These are phyloP conservation scores for Lonchura striata DNA, from an alignment of 2,113 vertebrate species.

Conservation along the genomic window DNA sequence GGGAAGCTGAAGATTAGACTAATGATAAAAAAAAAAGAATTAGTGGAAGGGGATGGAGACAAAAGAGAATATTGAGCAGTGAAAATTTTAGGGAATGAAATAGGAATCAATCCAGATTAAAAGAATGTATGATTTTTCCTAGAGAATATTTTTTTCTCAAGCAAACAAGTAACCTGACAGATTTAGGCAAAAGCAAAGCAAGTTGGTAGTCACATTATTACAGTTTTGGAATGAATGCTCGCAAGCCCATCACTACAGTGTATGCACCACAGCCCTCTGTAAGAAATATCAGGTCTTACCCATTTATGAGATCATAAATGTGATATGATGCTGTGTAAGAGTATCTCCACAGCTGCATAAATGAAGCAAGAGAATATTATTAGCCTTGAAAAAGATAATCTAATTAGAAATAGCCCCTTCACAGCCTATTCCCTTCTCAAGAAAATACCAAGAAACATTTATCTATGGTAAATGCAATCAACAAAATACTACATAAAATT, in stretches of 20 bases:
- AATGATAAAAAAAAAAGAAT: not conserved
- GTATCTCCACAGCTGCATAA: conserved; percentile 90
- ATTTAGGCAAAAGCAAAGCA: conserved; percentile 25
- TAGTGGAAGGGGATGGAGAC: not conserved
- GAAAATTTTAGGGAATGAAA: not conserved
- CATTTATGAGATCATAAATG: conserved; percentile 81
- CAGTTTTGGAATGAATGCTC: not conserved
- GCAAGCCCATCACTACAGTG: not conserved
- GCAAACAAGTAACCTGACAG: not conserved
- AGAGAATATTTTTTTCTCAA: not conserved
- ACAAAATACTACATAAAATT: not conserved
- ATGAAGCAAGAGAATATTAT: conserved; percentile 7
- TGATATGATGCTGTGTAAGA: conserved; percentile 91
- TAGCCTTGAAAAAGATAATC: not conserved
- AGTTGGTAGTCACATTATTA: not conserved
- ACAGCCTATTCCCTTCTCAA: not conserved
- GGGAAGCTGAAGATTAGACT: not conserved
- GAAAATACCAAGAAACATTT: not conserved
- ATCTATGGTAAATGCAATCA: not conserved
- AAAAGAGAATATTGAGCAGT: not conserved
- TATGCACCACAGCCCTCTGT: not conserved
- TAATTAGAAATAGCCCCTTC: not conserved
- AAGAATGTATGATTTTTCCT: not conserved
- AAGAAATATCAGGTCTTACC: conserved; percentile 76
- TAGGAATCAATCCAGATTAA: not conserved